Evolutionary conservation across 53 echinoderm and acorn worm species (phyloP).

Genomic region (Mesocentrotus franciscanus): DNA sequence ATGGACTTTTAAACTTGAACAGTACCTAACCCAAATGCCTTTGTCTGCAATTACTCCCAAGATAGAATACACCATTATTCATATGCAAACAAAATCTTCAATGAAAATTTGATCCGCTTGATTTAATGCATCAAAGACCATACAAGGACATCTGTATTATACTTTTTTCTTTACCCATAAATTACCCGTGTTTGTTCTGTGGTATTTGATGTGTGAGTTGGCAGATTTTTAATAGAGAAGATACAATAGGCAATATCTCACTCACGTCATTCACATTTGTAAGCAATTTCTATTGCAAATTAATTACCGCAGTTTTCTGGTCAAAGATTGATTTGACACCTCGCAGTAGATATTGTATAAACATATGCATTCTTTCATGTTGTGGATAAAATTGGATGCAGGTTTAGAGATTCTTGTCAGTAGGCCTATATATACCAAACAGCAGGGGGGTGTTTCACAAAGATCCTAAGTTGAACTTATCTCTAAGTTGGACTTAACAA

Average conservation of each 20-base stretch:
- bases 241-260: background rate
- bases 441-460: too few relatives aligned
- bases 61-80: background rate
- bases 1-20: background rate
- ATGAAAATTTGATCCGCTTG: slow-evolving; percentile 27
- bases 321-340: background rate
- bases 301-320: background rate
- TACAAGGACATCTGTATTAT: slow-evolving; percentile 18
- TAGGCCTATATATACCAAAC: too few relatives aligned
- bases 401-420: background rate
- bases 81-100: slow-evolving; percentile 18
- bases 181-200: background rate
- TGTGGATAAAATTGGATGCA: background rate
- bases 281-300: background rate
- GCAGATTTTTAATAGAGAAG: background rate
- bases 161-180: background rate
- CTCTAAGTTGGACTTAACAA: too few relatives aligned
- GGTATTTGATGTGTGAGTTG: background rate
- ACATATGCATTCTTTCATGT: background rate
- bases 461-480: too few relatives aligned
- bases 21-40: background rate
- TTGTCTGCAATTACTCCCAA: background rate
- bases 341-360: background rate
- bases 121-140: background rate
- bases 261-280: background rate